phyloP scores from a whole-genome alignment of 2,113 vertebrate genomes.

The Beaufortia kweichowensis region DNA sequence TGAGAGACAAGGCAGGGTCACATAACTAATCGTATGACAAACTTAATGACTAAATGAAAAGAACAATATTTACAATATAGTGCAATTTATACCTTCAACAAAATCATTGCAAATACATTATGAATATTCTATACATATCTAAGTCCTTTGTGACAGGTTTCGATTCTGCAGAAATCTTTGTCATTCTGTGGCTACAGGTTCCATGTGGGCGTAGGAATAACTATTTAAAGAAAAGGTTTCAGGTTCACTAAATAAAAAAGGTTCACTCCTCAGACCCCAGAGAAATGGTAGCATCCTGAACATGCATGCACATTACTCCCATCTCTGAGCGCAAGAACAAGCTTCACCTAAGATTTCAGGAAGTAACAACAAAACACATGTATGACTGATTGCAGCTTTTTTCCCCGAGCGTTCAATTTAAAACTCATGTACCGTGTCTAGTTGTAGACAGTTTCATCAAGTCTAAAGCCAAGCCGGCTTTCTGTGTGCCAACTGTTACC shows the following conservation, averaged over 20 bases:
- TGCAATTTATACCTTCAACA: no score
- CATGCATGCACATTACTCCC: conserved; percentile 18
- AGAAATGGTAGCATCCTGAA: conserved; percentile 11
- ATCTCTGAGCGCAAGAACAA: conserved; percentile 26
- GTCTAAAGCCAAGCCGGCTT: conserved; percentile 14
- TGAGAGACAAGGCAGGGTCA: no score
- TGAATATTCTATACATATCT: no score
- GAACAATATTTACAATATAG: no score
- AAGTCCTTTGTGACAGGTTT: background rate
- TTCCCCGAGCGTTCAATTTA: conserved; percentile 31
- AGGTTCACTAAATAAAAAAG: no score
- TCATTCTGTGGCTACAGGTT: background rate
- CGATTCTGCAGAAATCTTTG: background rate
- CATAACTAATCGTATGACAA: no score
- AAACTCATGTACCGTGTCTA: conserved; percentile 25
- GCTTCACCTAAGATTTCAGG: conserved; percentile 6
- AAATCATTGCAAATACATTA: no score
- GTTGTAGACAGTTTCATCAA: conserved; percentile 30
- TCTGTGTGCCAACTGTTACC: conserved; percentile 37
- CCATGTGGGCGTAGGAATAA: background rate
- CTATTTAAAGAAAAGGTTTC: background rate
- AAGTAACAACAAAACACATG: conserved; percentile 37
- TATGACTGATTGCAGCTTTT: conserved; percentile 29
- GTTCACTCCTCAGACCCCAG: background rate
- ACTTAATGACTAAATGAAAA: no score